A percentile compares a stretch with the other conserved stretches of the same genome.
phyloP scores from a whole-genome alignment of 2,888 invertebrate genomes.

The Drosophila cognata region DNA sequence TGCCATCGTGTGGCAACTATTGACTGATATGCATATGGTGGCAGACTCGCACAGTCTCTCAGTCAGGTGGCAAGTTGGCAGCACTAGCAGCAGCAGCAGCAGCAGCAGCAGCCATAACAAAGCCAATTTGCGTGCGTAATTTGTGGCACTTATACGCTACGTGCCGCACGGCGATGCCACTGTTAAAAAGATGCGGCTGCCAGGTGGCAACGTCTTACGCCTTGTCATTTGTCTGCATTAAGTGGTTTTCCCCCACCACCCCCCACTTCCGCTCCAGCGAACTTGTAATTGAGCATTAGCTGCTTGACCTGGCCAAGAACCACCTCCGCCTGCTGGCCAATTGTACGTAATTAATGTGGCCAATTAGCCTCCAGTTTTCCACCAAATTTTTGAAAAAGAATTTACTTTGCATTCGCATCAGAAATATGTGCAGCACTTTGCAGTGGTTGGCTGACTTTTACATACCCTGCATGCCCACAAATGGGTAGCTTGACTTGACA shows the following conservation, averaged over 20 bases:
- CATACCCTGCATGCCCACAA: background rate
- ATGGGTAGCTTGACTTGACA: background rate
- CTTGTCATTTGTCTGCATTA: conserved; percentile 79
- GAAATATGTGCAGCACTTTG: background rate
- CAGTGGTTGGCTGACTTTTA: background rate
- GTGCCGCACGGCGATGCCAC: conserved; percentile 53
- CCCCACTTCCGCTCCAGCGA: conserved; percentile 27
- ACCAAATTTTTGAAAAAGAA: conserved; percentile 24
- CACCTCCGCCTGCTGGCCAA: conserved; percentile 20
- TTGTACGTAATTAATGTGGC: conserved; percentile 71
- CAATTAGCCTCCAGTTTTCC: conserved; percentile 64
- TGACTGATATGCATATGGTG: conserved; percentile 58
- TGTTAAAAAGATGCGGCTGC: conserved; percentile 8
- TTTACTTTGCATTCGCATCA: conserved; percentile 9
- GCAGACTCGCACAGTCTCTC: background rate
- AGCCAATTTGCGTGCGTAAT: conserved; percentile 81
- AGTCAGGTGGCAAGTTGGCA: conserved; percentile 8
- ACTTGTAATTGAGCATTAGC: conserved; percentile 72
- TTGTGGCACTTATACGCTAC: conserved; percentile 76
- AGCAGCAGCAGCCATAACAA: conserved; percentile 55
- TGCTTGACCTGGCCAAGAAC: conserved; percentile 42
- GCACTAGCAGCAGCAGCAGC: background rate
- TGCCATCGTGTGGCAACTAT: conserved; percentile 40
- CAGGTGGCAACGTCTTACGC: conserved; percentile 60
- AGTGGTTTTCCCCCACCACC: conserved; percentile 10